phyloP scores from a whole-genome alignment of 2,797 vertebrate genomes.

The Sus cebifrons region DNA sequence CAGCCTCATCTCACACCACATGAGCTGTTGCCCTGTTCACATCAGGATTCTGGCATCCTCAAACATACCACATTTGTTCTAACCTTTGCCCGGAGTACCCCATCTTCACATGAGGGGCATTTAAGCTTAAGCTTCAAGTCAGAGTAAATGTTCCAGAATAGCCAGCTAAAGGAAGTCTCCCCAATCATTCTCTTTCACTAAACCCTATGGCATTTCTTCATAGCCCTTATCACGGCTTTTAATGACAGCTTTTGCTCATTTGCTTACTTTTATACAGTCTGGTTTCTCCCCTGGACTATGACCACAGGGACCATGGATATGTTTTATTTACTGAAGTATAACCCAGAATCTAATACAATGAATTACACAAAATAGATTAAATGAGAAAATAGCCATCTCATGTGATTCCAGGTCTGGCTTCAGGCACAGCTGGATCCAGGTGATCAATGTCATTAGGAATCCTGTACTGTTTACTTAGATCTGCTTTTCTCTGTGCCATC shows the following conservation, averaged over 20 bases:
- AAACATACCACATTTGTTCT: neutral
- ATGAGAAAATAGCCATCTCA: neutral
- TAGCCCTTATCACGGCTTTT: neutral
- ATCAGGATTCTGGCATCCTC: neutral
- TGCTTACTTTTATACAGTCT: neutral
- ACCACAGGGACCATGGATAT: neutral
- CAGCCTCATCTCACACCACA: neutral
- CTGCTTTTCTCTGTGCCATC: neutral
- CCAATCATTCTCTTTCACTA: neutral
- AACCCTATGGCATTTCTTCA: neutral
- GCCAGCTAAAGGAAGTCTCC: neutral
- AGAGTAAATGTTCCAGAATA: neutral
- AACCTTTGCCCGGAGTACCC: neutral
- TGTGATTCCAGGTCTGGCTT: neutral
- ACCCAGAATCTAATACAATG: neutral
- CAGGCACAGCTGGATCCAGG: conserved; percentile 31
- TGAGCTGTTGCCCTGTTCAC: neutral
- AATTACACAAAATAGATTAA: neutral
- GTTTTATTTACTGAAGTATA: neutral
- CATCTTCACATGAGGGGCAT: rapidly evolving
- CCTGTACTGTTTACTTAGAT: neutral
- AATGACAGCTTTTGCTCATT: neutral
- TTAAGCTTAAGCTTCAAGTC: neutral
- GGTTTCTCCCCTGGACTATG: neutral
- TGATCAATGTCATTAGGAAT: rapidly evolving